These are phyloP conservation scores for Neelides folsomi DNA, from an alignment of 2,888 invertebrate genomes.

Conservation along the genomic window DNA sequence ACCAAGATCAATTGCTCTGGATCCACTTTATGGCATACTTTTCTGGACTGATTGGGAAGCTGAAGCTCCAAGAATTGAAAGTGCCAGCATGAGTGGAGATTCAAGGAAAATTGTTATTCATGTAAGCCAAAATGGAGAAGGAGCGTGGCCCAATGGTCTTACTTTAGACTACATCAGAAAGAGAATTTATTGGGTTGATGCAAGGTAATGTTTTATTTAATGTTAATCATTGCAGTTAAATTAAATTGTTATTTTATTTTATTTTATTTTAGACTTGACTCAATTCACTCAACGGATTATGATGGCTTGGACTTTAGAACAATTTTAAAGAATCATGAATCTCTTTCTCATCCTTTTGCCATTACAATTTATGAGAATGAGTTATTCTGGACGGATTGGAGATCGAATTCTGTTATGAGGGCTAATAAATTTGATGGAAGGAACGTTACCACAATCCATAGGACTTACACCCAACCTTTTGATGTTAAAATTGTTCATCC, in stretches of 20 bases:
- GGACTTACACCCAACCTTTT: constrained; percentile 76
- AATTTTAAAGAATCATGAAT: constrained; percentile 58
- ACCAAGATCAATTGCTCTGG: constrained; percentile 67
- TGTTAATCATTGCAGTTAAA: not conserved
- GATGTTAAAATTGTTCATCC: constrained; percentile 73
- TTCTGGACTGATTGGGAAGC: constrained; percentile 86
- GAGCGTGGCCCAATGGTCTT: constrained; percentile 75
- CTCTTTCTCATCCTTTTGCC: constrained; percentile 76
- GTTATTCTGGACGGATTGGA: constrained; percentile 92
- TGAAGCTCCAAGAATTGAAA: constrained; percentile 63
- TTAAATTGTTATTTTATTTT: constrained; percentile 9
- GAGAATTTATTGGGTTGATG: constrained; percentile 73
- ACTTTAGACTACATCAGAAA: constrained; percentile 60
- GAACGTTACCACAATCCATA: constrained; percentile 62
- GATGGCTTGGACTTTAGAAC: constrained; percentile 57
- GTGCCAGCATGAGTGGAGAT: constrained; percentile 64
- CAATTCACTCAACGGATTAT: constrained; percentile 70
- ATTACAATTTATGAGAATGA: constrained; percentile 71
- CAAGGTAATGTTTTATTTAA: constrained; percentile 41
- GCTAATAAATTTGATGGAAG: constrained; percentile 77
- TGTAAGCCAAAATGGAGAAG: constrained; percentile 44
- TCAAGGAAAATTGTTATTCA: constrained; percentile 48
- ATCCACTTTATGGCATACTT: constrained; percentile 51
- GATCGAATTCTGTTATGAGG: constrained; percentile 67
- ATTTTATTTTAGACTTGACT: constrained; percentile 52